Conservation (phyloP, 2,888 invertebrate genomes). For the Leucophora obtusa region DNA sequence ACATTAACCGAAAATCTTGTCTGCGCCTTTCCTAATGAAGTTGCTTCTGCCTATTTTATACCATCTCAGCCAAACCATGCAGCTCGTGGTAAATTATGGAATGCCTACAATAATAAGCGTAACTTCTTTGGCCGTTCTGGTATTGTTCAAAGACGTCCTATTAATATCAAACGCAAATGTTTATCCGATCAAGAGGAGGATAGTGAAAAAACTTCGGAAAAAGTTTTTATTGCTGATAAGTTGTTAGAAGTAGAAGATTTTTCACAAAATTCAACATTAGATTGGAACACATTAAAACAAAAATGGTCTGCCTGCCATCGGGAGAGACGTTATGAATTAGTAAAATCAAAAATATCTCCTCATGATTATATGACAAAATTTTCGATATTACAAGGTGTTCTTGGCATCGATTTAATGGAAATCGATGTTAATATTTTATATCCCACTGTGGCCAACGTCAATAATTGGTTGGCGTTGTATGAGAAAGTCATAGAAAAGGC, state of each 20-base stretch:
- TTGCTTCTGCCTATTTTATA: conserved; percentile 30
- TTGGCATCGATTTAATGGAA: conserved; percentile 43
- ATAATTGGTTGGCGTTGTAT: conserved; percentile 48
- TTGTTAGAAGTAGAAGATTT: conserved; percentile 14
- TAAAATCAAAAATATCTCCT: neutral
- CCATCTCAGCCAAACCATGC: conserved; percentile 5
- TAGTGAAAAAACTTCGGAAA: neutral
- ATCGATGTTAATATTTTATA: conserved; percentile 43
- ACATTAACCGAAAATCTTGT: conserved; percentile 32
- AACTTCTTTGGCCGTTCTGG: conserved; percentile 17
- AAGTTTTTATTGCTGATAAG: neutral
- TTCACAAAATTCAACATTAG: conserved; percentile 10
- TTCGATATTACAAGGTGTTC: conserved; percentile 28
- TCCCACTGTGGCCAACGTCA: conserved; percentile 19
- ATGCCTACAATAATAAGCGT: conserved; percentile 46
- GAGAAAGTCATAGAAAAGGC: conserved; percentile 18
- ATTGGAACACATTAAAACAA: conserved; percentile 32
- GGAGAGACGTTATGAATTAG: conserved; percentile 4
- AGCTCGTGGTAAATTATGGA: conserved; percentile 50
- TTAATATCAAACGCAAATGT: conserved; percentile 12
- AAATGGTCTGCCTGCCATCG: conserved; percentile 40
- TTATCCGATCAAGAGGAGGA: conserved; percentile 11
- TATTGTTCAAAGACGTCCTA: conserved; percentile 22
- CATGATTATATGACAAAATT: conserved; percentile 37
- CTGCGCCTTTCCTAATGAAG: conserved; percentile 42